Conservation (phyloP, 1,140 invertebrate species). For the Harlomillsia oculata region DNA sequence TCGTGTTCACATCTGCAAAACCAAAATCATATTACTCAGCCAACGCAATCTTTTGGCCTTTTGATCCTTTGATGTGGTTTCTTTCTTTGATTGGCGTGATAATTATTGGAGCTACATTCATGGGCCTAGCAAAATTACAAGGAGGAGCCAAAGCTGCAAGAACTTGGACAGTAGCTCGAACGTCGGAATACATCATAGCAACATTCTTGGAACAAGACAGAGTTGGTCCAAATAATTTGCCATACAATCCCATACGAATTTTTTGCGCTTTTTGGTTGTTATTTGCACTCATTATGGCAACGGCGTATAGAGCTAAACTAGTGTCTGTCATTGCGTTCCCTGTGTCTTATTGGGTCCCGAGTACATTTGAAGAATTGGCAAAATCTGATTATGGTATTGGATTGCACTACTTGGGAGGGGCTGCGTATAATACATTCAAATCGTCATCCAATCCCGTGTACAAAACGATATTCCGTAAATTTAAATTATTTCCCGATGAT, state of each 20-base stretch:
- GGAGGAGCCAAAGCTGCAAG: not conserved
- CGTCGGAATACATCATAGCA: not conserved
- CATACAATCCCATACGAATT: not conserved
- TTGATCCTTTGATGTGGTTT: conserved; percentile 6
- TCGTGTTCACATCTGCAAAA: conserved; percentile 3
- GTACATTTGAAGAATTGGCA: conserved; percentile 1
- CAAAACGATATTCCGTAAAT: not conserved
- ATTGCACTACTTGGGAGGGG: not conserved
- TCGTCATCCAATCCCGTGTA: not conserved
- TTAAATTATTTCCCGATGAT: not conserved
- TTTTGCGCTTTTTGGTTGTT: not conserved
- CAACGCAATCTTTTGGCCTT: conserved; percentile 13
- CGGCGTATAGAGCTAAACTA: conserved; percentile 9
- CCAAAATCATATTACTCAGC: not conserved
- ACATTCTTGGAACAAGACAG: not conserved
- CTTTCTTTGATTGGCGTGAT: not conserved
- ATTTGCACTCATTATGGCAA: not conserved
- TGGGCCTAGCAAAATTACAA: not conserved
- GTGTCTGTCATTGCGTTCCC: not conserved
- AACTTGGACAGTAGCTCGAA: not conserved
- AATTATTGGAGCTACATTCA: not conserved
- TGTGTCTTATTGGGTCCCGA: not conserved
- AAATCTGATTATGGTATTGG: not conserved
- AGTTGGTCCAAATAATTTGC: not conserved
- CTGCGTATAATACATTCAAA: conserved; percentile 1